Percentiles rank a stretch among this genome's conserved stretches.
Conservation (phyloP, 2,888 invertebrate genomes). For the Polydesmus complanatus region DNA sequence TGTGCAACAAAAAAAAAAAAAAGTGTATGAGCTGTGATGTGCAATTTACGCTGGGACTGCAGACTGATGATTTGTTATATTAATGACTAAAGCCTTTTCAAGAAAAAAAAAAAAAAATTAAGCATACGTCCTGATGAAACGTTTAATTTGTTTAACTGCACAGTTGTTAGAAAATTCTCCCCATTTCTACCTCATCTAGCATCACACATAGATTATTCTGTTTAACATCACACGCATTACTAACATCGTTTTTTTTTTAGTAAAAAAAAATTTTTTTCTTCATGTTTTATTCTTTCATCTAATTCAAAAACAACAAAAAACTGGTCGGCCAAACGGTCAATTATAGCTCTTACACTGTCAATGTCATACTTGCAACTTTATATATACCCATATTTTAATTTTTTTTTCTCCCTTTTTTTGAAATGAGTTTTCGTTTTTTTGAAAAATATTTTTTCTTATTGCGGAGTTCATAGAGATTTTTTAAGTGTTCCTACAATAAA, state of each 20-base stretch:
- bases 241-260: no score
- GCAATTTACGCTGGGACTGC: background rate
- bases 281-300: background rate
- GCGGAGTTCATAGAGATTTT: no score
- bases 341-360: no score
- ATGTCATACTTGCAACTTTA: no score
- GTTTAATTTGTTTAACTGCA: conserved; percentile 5
- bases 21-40: background rate
- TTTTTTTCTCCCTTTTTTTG: no score
- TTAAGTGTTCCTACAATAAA: no score
- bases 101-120: background rate
- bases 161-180: background rate
- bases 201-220: background rate
- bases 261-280: background rate
- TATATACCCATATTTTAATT: no score
- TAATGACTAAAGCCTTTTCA: background rate
- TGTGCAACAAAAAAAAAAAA: background rate
- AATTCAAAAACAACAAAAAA: no score
- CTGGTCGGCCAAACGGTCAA: background rate
- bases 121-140: conserved; percentile 1
- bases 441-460: no score
- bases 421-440: no score
- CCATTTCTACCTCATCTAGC: conserved; percentile 14
- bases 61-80: background rate
- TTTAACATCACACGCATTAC: background rate